Percentiles rank a stretch among this genome's conserved stretches.
Conservation (phyloP, 2,888 invertebrate genomes). For the Cataglyphis altisquamis region DNA sequence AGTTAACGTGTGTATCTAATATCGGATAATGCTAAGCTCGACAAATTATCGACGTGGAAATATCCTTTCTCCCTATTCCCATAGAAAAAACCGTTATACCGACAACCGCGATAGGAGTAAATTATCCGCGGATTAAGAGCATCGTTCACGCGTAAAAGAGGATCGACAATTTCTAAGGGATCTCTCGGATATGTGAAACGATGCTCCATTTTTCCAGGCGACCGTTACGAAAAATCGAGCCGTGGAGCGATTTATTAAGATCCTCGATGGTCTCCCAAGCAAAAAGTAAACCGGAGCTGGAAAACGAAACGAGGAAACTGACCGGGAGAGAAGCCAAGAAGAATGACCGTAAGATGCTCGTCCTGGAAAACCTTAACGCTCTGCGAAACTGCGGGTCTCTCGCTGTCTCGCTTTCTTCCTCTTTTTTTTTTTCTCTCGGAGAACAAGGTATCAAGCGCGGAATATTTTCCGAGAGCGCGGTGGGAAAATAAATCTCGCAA, state of each 20-base stretch:
- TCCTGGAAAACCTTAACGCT: constrained; percentile 60
- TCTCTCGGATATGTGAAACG: constrained; percentile 52
- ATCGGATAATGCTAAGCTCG: not conserved
- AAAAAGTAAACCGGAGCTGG: constrained; percentile 54
- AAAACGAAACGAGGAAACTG: constrained; percentile 28
- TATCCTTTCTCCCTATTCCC: not conserved
- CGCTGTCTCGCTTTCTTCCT: not conserved
- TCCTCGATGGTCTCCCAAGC: constrained; percentile 65
- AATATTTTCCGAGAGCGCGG: constrained; percentile 54
- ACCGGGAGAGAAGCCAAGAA: constrained; percentile 40
- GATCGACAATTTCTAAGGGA: constrained; percentile 61
- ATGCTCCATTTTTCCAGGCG: constrained; percentile 66
- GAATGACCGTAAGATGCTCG: constrained; percentile 63
- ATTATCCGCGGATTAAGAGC: constrained; percentile 68
- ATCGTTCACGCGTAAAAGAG: constrained; percentile 25
- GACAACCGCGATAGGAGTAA: constrained; percentile 57
- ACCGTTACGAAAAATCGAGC: constrained; percentile 49
- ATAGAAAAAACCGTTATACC: constrained; percentile 51
- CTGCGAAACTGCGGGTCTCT: constrained; percentile 30
- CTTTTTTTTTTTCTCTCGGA: not conserved
- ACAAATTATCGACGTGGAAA: not conserved
- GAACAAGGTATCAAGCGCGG: constrained; percentile 52
- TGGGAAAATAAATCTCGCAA: constrained; percentile 55
- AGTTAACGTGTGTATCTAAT: not conserved
- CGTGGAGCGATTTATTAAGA: constrained; percentile 71